phyloP scores from a whole-genome alignment of 2,113 vertebrate species.

The Phyllostomus discolor region DNA sequence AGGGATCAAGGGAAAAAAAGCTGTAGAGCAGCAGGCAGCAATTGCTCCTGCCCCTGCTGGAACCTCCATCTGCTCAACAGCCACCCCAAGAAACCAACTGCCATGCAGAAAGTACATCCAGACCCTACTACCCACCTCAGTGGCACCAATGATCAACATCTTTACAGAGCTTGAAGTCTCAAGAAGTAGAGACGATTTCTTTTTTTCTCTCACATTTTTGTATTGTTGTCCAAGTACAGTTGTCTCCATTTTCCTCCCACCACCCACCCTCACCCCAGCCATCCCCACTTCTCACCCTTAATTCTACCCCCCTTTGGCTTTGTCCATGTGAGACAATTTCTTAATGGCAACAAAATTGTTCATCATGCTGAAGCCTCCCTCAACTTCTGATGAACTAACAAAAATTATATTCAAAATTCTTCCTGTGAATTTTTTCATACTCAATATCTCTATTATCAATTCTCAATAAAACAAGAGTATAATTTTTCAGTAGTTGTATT shows the following conservation, averaged over 20 bases:
- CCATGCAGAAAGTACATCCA: background rate
- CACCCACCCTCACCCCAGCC: no score
- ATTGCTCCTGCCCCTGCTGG: background rate
- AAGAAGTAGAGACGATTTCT: background rate
- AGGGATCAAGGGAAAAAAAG: no score
- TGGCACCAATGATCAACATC: background rate
- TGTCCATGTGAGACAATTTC: background rate
- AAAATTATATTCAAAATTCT: background rate
- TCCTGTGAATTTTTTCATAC: background rate
- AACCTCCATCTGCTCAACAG: background rate
- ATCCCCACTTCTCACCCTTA: no score
- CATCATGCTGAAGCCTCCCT: background rate
- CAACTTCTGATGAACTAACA: background rate
- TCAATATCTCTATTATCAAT: background rate
- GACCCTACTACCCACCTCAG: fast-evolving
- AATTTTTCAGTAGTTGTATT: background rate
- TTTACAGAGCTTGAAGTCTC: background rate
- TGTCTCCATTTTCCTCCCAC: no score
- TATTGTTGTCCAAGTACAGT: no score
- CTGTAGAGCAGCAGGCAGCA: background rate
- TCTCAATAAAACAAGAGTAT: background rate
- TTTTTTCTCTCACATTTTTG: no score
- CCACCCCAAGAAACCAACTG: background rate
- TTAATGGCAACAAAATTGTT: background rate
- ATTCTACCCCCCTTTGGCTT: no score